Percentiles rank a stretch among this genome's conserved stretches.
phyloP scores from a whole-genome alignment of 2,888 invertebrate species.

The Leucophora obtusa region DNA sequence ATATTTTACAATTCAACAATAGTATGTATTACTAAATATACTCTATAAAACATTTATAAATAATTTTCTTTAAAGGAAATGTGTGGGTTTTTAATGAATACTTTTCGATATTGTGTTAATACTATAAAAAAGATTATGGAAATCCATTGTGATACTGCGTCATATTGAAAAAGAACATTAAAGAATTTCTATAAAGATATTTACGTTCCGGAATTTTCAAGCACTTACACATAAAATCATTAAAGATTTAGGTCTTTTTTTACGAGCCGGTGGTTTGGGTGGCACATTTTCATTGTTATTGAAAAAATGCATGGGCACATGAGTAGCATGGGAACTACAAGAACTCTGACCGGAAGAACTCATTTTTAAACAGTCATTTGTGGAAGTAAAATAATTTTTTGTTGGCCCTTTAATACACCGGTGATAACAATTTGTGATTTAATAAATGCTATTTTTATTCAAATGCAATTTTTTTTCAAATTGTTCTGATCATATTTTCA shows the following conservation, averaged over 20 bases:
- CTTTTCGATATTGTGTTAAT: conserved; percentile 8
- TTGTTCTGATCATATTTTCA: conserved; percentile 34
- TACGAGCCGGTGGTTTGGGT: conserved; percentile 76
- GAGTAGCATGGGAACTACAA: conserved; percentile 67
- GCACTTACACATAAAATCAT: conserved; percentile 65
- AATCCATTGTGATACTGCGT: conserved; percentile 2
- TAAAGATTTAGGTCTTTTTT: conserved; percentile 74
- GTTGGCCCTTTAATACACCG: neutral
- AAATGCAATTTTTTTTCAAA: conserved; percentile 19
- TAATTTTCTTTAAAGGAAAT: conserved; percentile 31
- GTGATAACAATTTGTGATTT: neutral
- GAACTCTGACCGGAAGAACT: conserved; percentile 75
- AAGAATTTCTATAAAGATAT: neutral
- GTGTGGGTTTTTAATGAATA: conserved; percentile 42
- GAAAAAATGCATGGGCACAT: conserved; percentile 49
- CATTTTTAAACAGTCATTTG: conserved; percentile 67
- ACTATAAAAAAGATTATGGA: conserved; percentile 8
- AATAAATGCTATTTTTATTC: conserved; percentile 31
- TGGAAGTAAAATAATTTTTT: neutral
- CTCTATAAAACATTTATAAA: conserved; percentile 11
- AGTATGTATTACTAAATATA: conserved; percentile 20
- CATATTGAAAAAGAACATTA: neutral
- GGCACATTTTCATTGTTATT: conserved; percentile 67
- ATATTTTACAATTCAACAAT: conserved; percentile 12
- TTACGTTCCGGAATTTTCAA: neutral